Conservation (phyloP, 2,888 invertebrate genomes). For the Hypsopygia costalis region DNA sequence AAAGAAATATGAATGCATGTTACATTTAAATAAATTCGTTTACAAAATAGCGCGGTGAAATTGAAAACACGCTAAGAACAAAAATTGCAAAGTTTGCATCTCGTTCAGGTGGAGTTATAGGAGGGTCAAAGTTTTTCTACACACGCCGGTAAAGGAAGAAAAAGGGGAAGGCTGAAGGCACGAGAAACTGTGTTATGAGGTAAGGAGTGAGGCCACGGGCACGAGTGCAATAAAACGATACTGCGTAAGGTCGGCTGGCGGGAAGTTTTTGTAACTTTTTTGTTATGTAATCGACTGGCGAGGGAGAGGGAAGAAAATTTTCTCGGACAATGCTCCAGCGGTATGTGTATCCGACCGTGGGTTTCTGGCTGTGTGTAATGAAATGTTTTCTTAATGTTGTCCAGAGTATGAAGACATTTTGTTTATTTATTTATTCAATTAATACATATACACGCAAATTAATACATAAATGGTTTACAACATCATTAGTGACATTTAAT, state of each 20-base stretch:
- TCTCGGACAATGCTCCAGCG: slow-evolving; percentile 22
- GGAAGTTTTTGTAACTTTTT: slow-evolving; percentile 52
- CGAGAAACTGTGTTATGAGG: slow-evolving; percentile 77
- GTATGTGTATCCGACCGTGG: background rate
- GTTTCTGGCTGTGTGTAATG: background rate
- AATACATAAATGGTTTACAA: no score
- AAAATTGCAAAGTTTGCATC: slow-evolving; percentile 17
- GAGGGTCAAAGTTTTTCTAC: slow-evolving; percentile 31
- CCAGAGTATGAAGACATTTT: background rate
- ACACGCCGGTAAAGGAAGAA: slow-evolving; percentile 39
- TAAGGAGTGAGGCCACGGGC: slow-evolving; percentile 71
- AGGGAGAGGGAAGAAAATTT: slow-evolving; percentile 40
- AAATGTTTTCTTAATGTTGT: no score
- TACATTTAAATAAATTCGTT: no score
- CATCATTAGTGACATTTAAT: no score
- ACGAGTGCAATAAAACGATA: slow-evolving; percentile 72
- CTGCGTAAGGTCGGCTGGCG: slow-evolving; percentile 64
- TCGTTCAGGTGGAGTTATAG: slow-evolving; percentile 9
- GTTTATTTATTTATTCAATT: no score
- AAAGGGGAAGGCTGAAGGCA: slow-evolving; percentile 35
- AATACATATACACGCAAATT: no score
- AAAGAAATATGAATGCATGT: no score
- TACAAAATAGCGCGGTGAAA: no score
- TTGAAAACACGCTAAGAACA: slow-evolving; percentile 4
- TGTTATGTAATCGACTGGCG: slow-evolving; percentile 39